Evolutionary conservation across 2,113 vertebrate species (phyloP).

Genomic region (Micromys minutus): DNA sequence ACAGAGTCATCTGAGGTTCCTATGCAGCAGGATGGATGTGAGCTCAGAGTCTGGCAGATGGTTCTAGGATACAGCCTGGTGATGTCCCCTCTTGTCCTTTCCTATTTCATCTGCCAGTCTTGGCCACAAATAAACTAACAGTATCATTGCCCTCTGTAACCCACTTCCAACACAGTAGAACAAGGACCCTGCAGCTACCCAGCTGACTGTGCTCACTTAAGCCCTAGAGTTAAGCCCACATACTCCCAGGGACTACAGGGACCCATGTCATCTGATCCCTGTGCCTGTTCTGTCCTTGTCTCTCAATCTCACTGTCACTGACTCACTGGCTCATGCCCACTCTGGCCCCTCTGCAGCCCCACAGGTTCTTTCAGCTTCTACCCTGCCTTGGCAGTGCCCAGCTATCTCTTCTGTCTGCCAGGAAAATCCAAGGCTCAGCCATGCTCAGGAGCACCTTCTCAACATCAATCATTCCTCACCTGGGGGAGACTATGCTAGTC

Average conservation of each 20-base stretch:
- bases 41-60: neutral
- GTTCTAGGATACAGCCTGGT: neutral
- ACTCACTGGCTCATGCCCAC: neutral
- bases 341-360: neutral
- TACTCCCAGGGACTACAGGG: neutral
- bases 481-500: neutral
- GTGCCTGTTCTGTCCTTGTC: neutral
- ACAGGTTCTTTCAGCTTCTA: neutral
- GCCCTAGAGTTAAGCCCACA: neutral
- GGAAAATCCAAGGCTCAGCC: neutral
- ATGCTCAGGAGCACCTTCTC: neutral
- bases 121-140: neutral
- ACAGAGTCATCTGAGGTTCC: neutral
- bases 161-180: neutral
- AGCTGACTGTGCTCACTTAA: neutral
- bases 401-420: neutral
- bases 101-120: neutral
- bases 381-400: neutral
- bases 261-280: neutral
- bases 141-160: neutral
- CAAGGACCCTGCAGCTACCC: neutral
- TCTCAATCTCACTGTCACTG: neutral
- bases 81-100: neutral
- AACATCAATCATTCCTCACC: neutral
- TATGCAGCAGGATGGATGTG: neutral